Evolutionary conservation across 2,113 vertebrate genomes (phyloP).

Genomic region (Psittacus erithacus): DNA sequence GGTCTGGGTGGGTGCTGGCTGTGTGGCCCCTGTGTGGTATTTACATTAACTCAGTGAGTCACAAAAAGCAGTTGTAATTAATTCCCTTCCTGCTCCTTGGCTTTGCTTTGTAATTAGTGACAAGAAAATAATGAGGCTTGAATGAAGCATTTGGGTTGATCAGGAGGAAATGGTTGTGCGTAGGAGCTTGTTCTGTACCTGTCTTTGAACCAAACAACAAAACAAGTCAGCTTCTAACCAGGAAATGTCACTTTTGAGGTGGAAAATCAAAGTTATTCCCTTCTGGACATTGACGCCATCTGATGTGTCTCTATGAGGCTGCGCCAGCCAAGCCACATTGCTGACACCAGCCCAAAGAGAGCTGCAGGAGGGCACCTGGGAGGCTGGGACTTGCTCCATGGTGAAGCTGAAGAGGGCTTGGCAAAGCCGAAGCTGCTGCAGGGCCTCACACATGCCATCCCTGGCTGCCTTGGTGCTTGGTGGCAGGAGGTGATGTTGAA

Average conservation of each 20-base stretch:
- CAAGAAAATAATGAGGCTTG: constrained; percentile 33
- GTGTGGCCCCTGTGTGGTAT: background rate
- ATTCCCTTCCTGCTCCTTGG: constrained; percentile 21
- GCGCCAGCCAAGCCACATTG: background rate
- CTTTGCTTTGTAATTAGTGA: background rate
- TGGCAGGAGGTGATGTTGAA: background rate
- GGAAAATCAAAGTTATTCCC: background rate
- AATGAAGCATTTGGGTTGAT: constrained; percentile 18
- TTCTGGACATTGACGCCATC: background rate
- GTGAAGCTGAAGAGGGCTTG: background rate
- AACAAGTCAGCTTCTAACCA: background rate
- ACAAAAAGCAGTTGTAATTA: constrained; percentile 15
- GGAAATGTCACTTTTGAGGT: background rate
- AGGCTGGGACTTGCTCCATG: background rate
- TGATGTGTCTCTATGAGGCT: background rate
- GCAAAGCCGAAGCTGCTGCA: background rate
- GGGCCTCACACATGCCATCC: background rate
- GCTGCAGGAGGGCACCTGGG: background rate
- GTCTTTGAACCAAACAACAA: background rate
- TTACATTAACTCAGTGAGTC: constrained; percentile 12
- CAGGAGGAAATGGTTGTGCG: constrained; percentile 4
- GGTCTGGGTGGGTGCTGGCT: background rate
- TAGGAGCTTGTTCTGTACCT: constrained; percentile 19
- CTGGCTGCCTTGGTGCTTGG: background rate
- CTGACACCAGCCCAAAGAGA: background rate